phyloP scores from a whole-genome alignment of 1,140 invertebrate genomes.

The Linepithema humile region DNA sequence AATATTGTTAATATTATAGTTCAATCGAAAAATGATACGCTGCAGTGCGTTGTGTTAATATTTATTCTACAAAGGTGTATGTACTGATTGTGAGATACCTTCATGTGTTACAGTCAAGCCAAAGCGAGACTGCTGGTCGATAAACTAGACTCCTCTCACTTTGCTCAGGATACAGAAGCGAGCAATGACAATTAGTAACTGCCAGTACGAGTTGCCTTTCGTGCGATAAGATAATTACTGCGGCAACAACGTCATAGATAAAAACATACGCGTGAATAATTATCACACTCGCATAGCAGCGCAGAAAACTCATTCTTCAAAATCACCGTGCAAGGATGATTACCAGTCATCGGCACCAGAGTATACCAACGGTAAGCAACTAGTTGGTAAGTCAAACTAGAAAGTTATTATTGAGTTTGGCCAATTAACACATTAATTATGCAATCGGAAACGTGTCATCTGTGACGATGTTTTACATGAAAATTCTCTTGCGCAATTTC shows the following conservation, averaged over 20 bases:
- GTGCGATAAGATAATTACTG: not conserved
- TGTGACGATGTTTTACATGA: not conserved
- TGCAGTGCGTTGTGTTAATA: not conserved
- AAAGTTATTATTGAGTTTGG: not conserved
- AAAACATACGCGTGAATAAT: not conserved
- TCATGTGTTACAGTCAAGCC: constrained; percentile 28
- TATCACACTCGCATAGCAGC: not conserved
- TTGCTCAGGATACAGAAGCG: not conserved
- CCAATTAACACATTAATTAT: constrained; percentile 4
- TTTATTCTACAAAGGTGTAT: not conserved
- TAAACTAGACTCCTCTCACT: constrained; percentile 30
- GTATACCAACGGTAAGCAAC: constrained; percentile 10
- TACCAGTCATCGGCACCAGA: not conserved
- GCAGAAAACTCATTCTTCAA: not conserved
- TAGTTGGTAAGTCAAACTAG: not conserved
- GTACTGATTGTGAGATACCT: not conserved
- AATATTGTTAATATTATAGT: too few relatives aligned
- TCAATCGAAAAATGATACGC: not conserved
- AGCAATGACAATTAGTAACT: not conserved
- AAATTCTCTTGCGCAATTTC: not conserved
- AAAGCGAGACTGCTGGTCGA: constrained; percentile 35
- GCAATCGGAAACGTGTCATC: not conserved
- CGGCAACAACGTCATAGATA: not conserved
- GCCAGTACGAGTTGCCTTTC: not conserved
- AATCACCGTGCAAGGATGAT: not conserved